phyloP scores from a whole-genome alignment of 2,888 invertebrate genomes.

The Pyrrhia umbra region DNA sequence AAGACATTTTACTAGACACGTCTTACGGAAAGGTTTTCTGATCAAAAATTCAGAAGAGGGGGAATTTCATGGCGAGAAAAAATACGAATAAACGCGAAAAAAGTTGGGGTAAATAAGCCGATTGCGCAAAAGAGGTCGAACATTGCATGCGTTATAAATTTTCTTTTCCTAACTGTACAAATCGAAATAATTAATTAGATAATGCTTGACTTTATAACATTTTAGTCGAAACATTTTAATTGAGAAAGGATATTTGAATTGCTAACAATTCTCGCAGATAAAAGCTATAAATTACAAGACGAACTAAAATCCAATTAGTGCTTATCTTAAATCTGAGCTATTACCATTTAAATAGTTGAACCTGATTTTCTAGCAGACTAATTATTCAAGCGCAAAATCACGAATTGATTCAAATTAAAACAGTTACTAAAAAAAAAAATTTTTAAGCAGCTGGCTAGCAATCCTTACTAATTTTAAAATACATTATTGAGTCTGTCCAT shows the following conservation, averaged over 20 bases:
- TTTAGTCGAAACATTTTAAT: constrained; percentile 20
- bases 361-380: constrained; percentile 16
- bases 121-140: constrained; percentile 45
- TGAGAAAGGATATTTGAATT: constrained; percentile 17
- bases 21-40: constrained; percentile 65
- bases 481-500: too few species aligned
- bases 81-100: constrained; percentile 13
- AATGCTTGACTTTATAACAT: too few species aligned
- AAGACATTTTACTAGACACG: constrained; percentile 66
- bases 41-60: constrained; percentile 76
- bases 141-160: constrained; percentile 34
- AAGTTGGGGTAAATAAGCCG: constrained; percentile 61
- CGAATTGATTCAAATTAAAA: not conserved
- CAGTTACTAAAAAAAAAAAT: not conserved
- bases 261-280: constrained; percentile 7
- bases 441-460: too few species aligned
- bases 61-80: constrained; percentile 53
- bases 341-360: not conserved
- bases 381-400: constrained; percentile 13
- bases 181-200: constrained; percentile 13
- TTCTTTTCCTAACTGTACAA: constrained; percentile 10
- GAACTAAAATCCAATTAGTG: constrained; percentile 34
- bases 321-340: constrained; percentile 9
- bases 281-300: constrained; percentile 22
- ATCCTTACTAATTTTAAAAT: too few species aligned